Evolutionary conservation across 1,140 invertebrate species (phyloP), one percentile per base, ranked within the genome.

Genomic region (Protaetia brevitarsis): DNA sequence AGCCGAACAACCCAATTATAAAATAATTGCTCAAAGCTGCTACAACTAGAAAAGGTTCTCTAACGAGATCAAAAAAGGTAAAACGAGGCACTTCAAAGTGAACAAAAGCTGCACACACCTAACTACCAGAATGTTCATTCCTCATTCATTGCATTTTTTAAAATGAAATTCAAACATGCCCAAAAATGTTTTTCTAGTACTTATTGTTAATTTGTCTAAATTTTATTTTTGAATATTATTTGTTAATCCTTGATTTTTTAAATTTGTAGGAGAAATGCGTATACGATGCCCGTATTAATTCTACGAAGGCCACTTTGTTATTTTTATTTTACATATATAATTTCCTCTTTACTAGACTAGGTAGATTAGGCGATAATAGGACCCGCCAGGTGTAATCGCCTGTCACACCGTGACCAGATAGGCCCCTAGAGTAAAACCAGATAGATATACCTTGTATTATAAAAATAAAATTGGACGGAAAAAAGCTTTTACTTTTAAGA

Each of bases 401-500:
- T 51, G 41, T 51, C 26, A 16, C 41, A 51, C 41, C 41, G 57
- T 59, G 57, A 13, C 57, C 13, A 31, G 29, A 59, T 8, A 59
- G 2, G 23, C 29, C 57, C 5, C 57, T 59, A 13, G 57, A n/a
- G 57, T 56, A 19, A 56, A 16, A 8, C 45, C 45, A 16, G 6
- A 11, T 56, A 8, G 6, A 11, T n/a, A n/a, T n/a, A n/a, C n/a
- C n/a, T n/a, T n/a, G n/a, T n/a, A n/a, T n/a, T n/a, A n/a, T 19
- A 51, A 51, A 51, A 23, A 51, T 51, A 23, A 51, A 51, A 10
- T 45, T 51, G n/a, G n/a, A 51, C 8, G 41, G 31, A 51, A 51
- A 19, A 51, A 19, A 51, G 41, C 41, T 51, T 1, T 51, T 61
- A 61, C 13, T 61, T 66, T 66, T 66, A 61, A 66, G 65, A 61